Evolutionary conservation across 2,113 vertebrate species (phyloP), one percentile per base, ranked within the genome.

Genomic region (Poeciliopsis retropinna): DNA sequence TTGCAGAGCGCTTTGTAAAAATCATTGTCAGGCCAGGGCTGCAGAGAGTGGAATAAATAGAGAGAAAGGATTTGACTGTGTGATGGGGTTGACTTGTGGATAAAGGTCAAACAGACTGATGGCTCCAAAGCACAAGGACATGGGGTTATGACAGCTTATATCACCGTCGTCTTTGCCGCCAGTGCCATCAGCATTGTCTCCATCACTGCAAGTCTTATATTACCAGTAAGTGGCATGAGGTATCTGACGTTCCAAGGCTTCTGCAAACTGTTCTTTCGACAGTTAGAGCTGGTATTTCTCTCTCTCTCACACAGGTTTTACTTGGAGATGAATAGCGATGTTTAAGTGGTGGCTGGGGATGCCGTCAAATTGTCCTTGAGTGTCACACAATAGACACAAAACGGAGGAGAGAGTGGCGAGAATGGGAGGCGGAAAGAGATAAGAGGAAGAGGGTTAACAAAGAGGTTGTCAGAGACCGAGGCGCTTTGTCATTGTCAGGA

Each of bases 401-500:
- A 85, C 79, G 7, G 72, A 65, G 72, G 60, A 80, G 79, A 86
- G 79, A 87, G 87, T 78, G 76, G 71, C 60, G 61, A 85, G 82
- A 83, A 88, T 77, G 61, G 83, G 79, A 88, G 92, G 85, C 71
- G 68, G 82, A 83, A 85, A 81, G 72, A 89, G 91, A 90, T 90
- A 92, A 91, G 87, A 87, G 87, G 76, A 73, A 88, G 87, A 82
- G 87, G 86, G 82, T 88, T 89, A 86, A 90, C 89, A 91, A 92
- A 91, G 85, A 90, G 78, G 79, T 83, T 89, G 90, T 85, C 84
- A 81, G 69, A 78, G 78, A 87, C 85, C 47, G 76, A 83, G 76
- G 88, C 65, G 79, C 91, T 93, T 90, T 89, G 89, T 92, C 92
- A 91, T 91, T 93, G 93, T 91, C 90, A 88, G 85, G 67, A 80